These are phyloP conservation scores for Parasteatoda tepidariorum DNA, from an alignment of 1,140 invertebrate species.

Conservation along the genomic window DNA sequence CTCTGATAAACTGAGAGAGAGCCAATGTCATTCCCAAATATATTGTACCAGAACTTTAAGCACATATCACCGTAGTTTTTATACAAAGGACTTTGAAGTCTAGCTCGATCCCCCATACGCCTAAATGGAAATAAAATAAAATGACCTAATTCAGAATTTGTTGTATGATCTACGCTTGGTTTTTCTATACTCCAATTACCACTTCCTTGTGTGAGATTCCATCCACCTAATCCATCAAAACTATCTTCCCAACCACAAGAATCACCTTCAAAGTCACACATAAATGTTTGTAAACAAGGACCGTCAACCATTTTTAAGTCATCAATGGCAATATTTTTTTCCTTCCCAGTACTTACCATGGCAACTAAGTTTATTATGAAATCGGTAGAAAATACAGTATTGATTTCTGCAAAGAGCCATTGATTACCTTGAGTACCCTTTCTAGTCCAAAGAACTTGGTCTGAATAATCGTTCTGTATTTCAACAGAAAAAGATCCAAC, in stretches of 20 bases:
- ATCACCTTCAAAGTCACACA: constrained; percentile 63
- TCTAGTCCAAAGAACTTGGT: neutral
- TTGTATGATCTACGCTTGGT: constrained; percentile 50
- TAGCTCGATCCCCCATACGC: constrained; percentile 5
- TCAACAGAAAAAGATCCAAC: constrained; percentile 47
- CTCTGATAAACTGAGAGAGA: constrained; percentile 52
- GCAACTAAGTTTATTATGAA: constrained; percentile 8
- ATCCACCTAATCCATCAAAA: constrained; percentile 9
- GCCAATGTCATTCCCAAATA: constrained; percentile 65
- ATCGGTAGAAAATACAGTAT: neutral
- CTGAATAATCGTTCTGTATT: neutral
- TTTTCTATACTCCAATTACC: constrained; percentile 22
- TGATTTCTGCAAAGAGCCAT: constrained; percentile 25
- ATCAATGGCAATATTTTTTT: constrained; percentile 69
- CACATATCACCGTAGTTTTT: constrained; percentile 61
- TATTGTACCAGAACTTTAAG: constrained; percentile 66
- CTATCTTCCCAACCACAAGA: constrained; percentile 62
- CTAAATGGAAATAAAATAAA: constrained; percentile 29
- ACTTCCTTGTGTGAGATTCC: constrained; percentile 18
- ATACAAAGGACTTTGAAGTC: constrained; percentile 39
- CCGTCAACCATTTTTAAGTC: constrained; percentile 65
- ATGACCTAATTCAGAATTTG: constrained; percentile 26
- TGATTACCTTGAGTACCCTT: constrained; percentile 20
- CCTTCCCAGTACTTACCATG: neutral
- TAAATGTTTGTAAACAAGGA: constrained; percentile 59